Percentiles rank a stretch among this genome's conserved stretches.
Evolutionary conservation across 2,113 vertebrate species (phyloP).

Genomic region (Deroptyus accipitrinus): DNA sequence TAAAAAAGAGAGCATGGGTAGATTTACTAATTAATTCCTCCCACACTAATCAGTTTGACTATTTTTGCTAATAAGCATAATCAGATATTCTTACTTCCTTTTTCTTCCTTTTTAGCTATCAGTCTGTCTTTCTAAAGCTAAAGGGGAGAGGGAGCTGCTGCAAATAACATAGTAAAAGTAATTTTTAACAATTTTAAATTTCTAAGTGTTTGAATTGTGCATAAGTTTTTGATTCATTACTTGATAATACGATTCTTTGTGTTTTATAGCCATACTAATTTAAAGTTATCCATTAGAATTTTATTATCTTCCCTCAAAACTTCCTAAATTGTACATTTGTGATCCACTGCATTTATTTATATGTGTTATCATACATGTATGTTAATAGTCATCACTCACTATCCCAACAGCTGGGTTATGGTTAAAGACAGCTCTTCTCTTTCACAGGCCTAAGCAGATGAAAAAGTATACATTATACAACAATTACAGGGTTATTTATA

Average conservation of each 20-base stretch:
- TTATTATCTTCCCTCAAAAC: neutral
- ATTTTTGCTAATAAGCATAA: slow-evolving; percentile 45
- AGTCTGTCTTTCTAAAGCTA: slow-evolving; percentile 7
- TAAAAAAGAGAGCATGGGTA: slow-evolving; percentile 31
- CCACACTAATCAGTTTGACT: slow-evolving; percentile 66
- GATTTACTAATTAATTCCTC: slow-evolving; percentile 74
- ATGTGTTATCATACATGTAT: too few relatives aligned
- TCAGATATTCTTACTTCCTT: slow-evolving; percentile 20
- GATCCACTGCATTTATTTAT: neutral
- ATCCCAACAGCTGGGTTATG: neutral
- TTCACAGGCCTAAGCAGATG: neutral
- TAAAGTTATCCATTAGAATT: neutral
- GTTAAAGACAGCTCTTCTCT: neutral
- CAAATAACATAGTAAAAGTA: neutral
- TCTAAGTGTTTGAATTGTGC: neutral
- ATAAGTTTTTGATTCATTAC: neutral
- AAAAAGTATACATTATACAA: neutral
- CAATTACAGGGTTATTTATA: neutral
- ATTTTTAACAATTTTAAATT: neutral
- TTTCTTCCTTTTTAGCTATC: slow-evolving; percentile 8
- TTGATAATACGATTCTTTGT: neutral
- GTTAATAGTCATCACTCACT: neutral
- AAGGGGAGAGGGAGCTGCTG: neutral
- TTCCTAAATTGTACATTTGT: neutral
- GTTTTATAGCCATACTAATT: neutral